Conservation (phyloP, 2,888 invertebrate genomes). For the Pilophorus perplexus region DNA sequence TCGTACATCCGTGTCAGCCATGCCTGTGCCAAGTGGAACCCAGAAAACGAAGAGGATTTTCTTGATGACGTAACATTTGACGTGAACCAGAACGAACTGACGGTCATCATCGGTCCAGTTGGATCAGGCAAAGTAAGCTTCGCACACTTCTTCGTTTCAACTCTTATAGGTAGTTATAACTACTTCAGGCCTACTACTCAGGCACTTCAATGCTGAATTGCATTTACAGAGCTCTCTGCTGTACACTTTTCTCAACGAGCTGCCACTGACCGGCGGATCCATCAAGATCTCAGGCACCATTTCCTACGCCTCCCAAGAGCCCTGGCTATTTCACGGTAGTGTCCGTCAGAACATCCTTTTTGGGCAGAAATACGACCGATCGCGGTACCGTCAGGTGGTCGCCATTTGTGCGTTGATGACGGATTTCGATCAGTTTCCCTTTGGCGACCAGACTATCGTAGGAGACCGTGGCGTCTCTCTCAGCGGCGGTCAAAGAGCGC, state of each 20-base stretch:
- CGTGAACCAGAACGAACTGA: slow-evolving; percentile 60
- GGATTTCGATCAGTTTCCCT: slow-evolving; percentile 72
- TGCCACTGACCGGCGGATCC: slow-evolving; percentile 65
- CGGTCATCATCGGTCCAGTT: slow-evolving; percentile 71
- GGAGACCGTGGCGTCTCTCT: slow-evolving; percentile 83
- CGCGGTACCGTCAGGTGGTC: slow-evolving; percentile 63
- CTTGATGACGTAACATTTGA: slow-evolving; percentile 58
- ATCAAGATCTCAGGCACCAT: slow-evolving; percentile 66
- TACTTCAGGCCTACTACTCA: neutral
- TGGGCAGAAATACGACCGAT: slow-evolving; percentile 70
- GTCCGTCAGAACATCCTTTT: slow-evolving; percentile 91
- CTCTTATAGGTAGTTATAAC: neutral
- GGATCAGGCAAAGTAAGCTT: slow-evolving; percentile 66
- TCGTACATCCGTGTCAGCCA: slow-evolving; percentile 54
- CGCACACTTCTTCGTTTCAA: neutral
- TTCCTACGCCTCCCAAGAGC: slow-evolving; percentile 80
- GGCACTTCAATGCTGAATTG: too few species aligned
- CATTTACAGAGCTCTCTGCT: slow-evolving; percentile 63
- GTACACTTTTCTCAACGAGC: slow-evolving; percentile 73
- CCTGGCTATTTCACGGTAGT: too few species aligned
- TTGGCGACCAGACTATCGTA: slow-evolving; percentile 78
- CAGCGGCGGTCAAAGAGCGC: slow-evolving; percentile 83
- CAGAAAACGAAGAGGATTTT: slow-evolving; percentile 55
- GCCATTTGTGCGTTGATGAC: slow-evolving; percentile 68
- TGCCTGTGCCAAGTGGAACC: slow-evolving; percentile 56